Percentiles rank a stretch among this genome's conserved stretches.
These are phyloP conservation scores for Glaucopsyche alexis DNA, from an alignment of 2,888 invertebrate genomes.

Conservation along the genomic window DNA sequence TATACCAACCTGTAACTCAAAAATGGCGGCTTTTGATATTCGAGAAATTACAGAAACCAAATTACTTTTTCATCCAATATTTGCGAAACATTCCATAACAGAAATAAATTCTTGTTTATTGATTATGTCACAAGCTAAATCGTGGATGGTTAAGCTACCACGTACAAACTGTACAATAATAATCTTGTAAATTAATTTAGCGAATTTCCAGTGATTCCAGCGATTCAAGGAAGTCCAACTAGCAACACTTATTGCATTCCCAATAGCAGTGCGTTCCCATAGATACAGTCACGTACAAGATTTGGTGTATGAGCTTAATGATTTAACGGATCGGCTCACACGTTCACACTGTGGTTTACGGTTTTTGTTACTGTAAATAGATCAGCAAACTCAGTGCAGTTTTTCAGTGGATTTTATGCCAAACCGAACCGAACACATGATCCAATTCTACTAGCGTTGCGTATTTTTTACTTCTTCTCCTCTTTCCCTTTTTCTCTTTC, in stretches of 20 bases:
- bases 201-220: neutral
- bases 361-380: constrained; percentile 7
- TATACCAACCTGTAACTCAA: neutral
- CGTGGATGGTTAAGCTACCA: no score
- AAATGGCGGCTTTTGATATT: neutral
- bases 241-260: neutral
- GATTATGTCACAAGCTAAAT: no score
- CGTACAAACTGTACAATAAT: no score
- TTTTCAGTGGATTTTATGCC: neutral
- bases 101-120: no score
- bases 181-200: neutral
- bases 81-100: neutral
- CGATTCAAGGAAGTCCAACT: neutral
- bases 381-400: neutral
- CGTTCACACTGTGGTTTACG: constrained; percentile 13
- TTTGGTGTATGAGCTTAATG: constrained; percentile 12
- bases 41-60: neutral
- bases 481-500: no score
- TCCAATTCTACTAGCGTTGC: neutral
- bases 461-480: neutral
- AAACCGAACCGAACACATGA: neutral
- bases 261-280: constrained; percentile 13
- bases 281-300: constrained; percentile 42
- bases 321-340: constrained; percentile 24
- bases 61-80: neutral